phyloP scores from a whole-genome alignment of 1,140 invertebrate species.

The Oncopeltus fasciatus region DNA sequence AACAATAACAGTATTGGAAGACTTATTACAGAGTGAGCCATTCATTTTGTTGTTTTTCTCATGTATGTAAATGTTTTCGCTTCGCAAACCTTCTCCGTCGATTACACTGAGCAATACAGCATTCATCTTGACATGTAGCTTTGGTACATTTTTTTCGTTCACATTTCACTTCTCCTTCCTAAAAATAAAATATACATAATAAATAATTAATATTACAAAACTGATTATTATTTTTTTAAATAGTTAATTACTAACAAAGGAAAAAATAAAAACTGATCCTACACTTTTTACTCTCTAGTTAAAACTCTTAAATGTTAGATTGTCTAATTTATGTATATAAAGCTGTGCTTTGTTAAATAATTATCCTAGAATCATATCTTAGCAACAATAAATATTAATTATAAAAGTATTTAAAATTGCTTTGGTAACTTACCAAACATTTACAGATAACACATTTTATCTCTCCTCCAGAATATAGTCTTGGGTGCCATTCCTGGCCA shows the following conservation, averaged over 20 bases:
- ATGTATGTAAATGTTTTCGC: background rate
- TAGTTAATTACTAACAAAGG: no score
- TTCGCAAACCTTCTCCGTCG: conserved; percentile 27
- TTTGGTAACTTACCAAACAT: conserved; percentile 71
- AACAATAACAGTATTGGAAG: conserved; percentile 6
- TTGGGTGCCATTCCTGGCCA: conserved; percentile 72
- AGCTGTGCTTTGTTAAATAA: no score
- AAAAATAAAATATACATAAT: no score
- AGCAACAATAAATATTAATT: no score
- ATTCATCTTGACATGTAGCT: conserved; percentile 48
- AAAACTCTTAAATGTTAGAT: no score
- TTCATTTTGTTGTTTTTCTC: background rate
- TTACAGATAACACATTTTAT: conserved; percentile 73
- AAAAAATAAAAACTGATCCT: no score
- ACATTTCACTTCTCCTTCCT: conserved; percentile 68
- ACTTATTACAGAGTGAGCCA: background rate
- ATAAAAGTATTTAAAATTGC: no score
- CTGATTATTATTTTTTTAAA: no score
- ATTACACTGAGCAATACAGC: conserved; percentile 36
- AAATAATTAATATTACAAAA: no score
- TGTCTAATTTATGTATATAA: no score
- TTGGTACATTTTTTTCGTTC: conserved; percentile 61
- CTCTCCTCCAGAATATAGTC: conserved; percentile 63
- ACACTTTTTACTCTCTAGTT: no score
- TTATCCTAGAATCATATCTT: no score